Base-by-base conservation (phyloP, 2,797 vertebrate species). In the Protonibea diacanthus region DNA sequence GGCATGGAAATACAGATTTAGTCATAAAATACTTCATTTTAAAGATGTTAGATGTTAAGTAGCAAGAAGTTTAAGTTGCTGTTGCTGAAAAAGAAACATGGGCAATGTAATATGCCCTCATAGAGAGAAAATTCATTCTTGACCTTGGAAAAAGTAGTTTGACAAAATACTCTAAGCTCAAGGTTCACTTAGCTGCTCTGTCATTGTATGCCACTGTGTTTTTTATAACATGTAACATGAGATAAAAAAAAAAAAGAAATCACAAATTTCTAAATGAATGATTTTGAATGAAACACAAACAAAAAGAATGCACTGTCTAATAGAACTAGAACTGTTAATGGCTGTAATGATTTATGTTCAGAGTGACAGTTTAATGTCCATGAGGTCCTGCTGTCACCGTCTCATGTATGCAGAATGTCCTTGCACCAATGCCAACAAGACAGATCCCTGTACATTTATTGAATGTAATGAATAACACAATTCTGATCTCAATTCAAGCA, bases 401-500 rank as follows among this genome's bases (percentile, higher is more conserved):
- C 42, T 21, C 61, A 42, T 21, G 45, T 61, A 27, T 2, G 59
- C 71, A 64, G 1, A 51, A 9, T 1, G 56, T 63, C 82, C 63
- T 76, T 70, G 63, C 67, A 45, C 64, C 68, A 61, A 42, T 40
- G 53, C 65, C 49, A 58, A 60, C 59, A 25, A 58, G 62, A 79
- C 77, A 52, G 57, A 72, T 44, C 33, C 57, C 8, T 56, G 58
- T 65, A 68, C 70, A 51, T 80, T 74, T 42, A 75, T 44, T 61
- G n/a, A 72, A 72, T 20, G 48, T 59, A 85, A 87, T 44, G 71
- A 88, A 71, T 42, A 85, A 76, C 69, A 57, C 69, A 44, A 52
- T 52, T 74, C 81, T 82, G 73, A 86, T 90, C 76, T 65, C 1
- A 8, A 88, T 83, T 82, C 80, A 77, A 20, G 77, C 56, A 1